Evolutionary conservation across 2,888 invertebrate species (phyloP).

Genomic region (Tortricodes alternella): DNA sequence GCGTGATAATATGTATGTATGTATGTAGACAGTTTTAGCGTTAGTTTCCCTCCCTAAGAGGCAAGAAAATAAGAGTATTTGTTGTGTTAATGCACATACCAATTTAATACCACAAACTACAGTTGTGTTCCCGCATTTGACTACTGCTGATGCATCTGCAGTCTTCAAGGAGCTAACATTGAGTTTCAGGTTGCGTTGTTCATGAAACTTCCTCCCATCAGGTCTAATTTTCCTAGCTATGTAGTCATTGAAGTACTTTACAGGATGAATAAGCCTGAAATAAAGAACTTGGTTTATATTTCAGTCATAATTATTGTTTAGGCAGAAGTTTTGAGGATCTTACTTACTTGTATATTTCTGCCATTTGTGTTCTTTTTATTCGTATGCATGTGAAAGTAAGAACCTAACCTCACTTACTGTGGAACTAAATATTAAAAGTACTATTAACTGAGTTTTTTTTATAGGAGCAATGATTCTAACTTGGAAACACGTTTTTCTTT

Average conservation of each 20-base stretch:
- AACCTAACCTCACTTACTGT: slow-evolving; percentile 1
- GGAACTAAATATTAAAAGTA: neutral
- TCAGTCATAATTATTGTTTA: neutral
- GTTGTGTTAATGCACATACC: too few relatives aligned
- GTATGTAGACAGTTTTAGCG: too few relatives aligned
- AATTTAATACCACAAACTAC: slow-evolving; percentile 94
- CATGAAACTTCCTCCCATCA: slow-evolving; percentile 88
- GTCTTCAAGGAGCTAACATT: slow-evolving; percentile 67
- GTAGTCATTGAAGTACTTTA: slow-evolving; percentile 89
- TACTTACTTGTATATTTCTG: slow-evolving; percentile 68
- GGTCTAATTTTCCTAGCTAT: slow-evolving; percentile 87
- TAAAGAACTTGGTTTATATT: neutral
- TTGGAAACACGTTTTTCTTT: too few relatives aligned
- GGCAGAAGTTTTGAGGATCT: neutral
- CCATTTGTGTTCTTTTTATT: slow-evolving; percentile 43
- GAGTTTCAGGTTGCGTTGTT: slow-evolving; percentile 84
- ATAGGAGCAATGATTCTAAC: neutral
- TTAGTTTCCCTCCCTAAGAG: too few relatives aligned
- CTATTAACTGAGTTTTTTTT: neutral
- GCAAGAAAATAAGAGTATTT: too few relatives aligned
- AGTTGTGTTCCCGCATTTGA: slow-evolving; percentile 91
- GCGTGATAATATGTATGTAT: too few relatives aligned
- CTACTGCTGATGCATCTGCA: slow-evolving; percentile 89
- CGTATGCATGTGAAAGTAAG: slow-evolving; percentile 13
- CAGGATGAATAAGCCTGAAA: slow-evolving; percentile 87